phyloP scores from a whole-genome alignment of 1,140 invertebrate genomes.

The Eueides isabella region DNA sequence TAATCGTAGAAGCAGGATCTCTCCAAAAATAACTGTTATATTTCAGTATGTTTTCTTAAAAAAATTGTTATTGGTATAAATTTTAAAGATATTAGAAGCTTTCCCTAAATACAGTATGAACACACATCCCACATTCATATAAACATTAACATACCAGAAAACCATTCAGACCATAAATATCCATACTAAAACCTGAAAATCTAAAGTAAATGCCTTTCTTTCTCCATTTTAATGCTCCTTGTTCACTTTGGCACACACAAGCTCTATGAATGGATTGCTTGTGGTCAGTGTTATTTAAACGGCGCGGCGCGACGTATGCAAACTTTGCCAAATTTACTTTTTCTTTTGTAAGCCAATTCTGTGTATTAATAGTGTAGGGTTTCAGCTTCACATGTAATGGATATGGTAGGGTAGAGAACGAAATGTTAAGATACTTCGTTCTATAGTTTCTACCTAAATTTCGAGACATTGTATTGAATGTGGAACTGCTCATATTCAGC shows the following conservation, averaged over 20 bases:
- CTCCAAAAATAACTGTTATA: too few relatives aligned
- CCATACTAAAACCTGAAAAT: background rate
- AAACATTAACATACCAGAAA: background rate
- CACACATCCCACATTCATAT: background rate
- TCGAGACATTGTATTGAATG: too few relatives aligned
- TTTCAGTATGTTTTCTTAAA: too few relatives aligned
- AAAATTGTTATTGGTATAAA: too few relatives aligned
- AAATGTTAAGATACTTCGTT: too few relatives aligned
- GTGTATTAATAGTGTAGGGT: background rate
- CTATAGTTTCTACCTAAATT: too few relatives aligned
- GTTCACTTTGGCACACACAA: slow-evolving; percentile 2
- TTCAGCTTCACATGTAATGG: too few relatives aligned
- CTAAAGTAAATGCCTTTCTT: background rate
- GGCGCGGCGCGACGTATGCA: background rate
- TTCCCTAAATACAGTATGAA: too few relatives aligned
- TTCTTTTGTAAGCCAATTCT: background rate
- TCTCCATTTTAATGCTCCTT: background rate
- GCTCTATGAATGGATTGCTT: background rate
- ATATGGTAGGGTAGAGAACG: too few relatives aligned
- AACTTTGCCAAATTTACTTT: background rate
- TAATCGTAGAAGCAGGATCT: too few relatives aligned
- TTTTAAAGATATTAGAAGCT: too few relatives aligned
- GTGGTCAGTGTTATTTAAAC: slow-evolving; percentile 7
- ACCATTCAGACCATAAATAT: background rate
- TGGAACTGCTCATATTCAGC: too few relatives aligned